phyloP scores from a whole-genome alignment of 2,888 invertebrate genomes.

The Amphipyra tragopoginis region DNA sequence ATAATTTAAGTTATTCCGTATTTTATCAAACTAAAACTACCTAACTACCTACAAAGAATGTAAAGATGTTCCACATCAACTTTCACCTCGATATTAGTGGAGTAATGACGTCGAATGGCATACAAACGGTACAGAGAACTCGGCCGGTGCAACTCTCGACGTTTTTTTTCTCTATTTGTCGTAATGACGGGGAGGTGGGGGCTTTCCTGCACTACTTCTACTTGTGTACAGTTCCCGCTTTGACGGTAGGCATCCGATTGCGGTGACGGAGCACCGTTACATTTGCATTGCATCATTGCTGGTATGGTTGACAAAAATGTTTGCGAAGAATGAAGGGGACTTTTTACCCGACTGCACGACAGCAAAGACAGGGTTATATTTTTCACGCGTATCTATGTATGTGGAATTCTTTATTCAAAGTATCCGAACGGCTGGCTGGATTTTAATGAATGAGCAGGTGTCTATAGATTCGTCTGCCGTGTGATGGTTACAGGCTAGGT shows the following conservation, averaged over 20 bases:
- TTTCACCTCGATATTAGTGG: constrained; percentile 74
- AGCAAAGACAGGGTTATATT: no score
- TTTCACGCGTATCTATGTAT: no score
- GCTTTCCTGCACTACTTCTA: constrained; percentile 52
- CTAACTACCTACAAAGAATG: constrained; percentile 14
- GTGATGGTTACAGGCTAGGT: no score
- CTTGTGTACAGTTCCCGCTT: constrained; percentile 53
- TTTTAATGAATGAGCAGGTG: no score
- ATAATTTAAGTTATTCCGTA: no score
- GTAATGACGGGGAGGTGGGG: constrained; percentile 40
- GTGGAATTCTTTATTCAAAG: no score
- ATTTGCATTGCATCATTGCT: constrained; percentile 79
- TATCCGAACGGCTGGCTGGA: no score
- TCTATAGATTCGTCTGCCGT: no score
- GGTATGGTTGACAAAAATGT: constrained; percentile 62
- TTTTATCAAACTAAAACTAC: neutral
- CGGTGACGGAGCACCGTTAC: constrained; percentile 70
- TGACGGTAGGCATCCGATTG: constrained; percentile 62
- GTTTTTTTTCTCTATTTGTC: constrained; percentile 50
- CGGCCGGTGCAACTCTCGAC: constrained; percentile 46
- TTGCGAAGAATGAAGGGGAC: no score
- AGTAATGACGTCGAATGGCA: constrained; percentile 65
- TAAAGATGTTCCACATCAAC: constrained; percentile 59
- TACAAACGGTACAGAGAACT: constrained; percentile 57
- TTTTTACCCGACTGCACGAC: no score